phyloP scores from a whole-genome alignment of 2,113 vertebrate species.

The Gobiocypris rarus region DNA sequence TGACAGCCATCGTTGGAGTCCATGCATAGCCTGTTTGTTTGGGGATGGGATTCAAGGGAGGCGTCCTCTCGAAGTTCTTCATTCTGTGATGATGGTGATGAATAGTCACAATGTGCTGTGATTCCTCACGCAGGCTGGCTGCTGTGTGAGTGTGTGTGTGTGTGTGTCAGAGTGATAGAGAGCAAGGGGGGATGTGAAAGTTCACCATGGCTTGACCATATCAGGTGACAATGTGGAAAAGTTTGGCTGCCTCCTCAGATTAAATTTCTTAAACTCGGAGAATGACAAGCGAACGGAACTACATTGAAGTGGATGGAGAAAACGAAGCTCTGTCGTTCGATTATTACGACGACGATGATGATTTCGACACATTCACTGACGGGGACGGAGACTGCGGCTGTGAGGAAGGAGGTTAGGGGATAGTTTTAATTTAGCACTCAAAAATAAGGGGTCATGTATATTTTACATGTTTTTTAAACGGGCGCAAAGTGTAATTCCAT shows the following conservation, averaged over 20 bases:
- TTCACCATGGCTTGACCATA: constrained; percentile 68
- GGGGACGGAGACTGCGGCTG: constrained; percentile 63
- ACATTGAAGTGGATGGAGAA: constrained; percentile 48
- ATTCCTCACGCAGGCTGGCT: constrained; percentile 40
- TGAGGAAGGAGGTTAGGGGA: constrained; percentile 69
- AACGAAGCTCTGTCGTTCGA: constrained; percentile 46
- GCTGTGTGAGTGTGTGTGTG: constrained; percentile 19
- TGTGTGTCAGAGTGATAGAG: background rate
- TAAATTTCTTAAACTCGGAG: constrained; percentile 26
- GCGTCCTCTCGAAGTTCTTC: constrained; percentile 63
- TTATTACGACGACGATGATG: constrained; percentile 68
- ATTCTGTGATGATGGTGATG: background rate
- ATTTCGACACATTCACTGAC: constrained; percentile 68
- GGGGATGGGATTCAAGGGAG: constrained; percentile 53
- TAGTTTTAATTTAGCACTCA: background rate
- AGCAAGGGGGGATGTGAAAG: constrained; percentile 61
- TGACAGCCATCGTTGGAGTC: background rate
- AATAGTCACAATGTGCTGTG: constrained; percentile 44
- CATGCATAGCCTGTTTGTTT: background rate
- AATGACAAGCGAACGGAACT: constrained; percentile 53
- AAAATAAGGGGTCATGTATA: background rate
- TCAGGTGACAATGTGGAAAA: constrained; percentile 70
- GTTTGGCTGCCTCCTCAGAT: constrained; percentile 48
- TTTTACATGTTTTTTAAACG: background rate
- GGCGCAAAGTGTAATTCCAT: background rate